Evolutionary conservation across 1,140 invertebrate genomes (phyloP).

Genomic region (Phymastichus coffea): DNA sequence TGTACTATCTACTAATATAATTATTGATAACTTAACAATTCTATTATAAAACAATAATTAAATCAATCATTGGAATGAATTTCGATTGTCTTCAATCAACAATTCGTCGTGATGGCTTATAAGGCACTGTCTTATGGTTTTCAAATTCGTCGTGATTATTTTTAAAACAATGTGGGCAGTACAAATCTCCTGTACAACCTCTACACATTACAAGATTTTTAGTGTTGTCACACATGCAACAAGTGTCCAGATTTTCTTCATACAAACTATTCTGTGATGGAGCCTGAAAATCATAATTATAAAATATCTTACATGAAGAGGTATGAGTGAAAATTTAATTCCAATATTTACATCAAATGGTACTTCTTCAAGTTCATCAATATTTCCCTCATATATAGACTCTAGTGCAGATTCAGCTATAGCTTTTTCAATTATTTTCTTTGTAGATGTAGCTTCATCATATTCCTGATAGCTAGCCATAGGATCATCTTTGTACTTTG

Average conservation of each 20-base stretch:
- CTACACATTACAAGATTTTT: slow-evolving; percentile 37
- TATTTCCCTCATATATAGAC: slow-evolving; percentile 35
- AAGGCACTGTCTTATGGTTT: slow-evolving; percentile 39
- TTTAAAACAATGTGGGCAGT: slow-evolving; percentile 44
- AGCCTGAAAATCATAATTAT: background rate
- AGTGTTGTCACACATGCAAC: slow-evolving; percentile 5
- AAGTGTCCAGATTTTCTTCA: background rate
- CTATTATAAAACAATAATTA: background rate
- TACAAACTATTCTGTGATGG: background rate
- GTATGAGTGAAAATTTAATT: slow-evolving; percentile 1
- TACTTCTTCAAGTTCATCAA: slow-evolving; percentile 37
- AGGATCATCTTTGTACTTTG: background rate
- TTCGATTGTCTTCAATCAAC: background rate
- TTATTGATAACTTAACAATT: background rate
- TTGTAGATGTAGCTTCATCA: slow-evolving; percentile 37
- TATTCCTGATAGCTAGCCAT: slow-evolving; percentile 33
- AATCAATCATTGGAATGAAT: background rate
- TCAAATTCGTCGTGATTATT: slow-evolving; percentile 46
- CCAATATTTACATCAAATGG: slow-evolving; percentile 36
- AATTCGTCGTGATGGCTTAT: slow-evolving; percentile 6
- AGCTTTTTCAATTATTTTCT: slow-evolving; percentile 45
- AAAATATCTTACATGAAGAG: background rate
- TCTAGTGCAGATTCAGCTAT: slow-evolving; percentile 46
- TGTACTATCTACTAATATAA: background rate
- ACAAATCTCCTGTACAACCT: slow-evolving; percentile 44